Evolutionary conservation across 2,797 vertebrate genomes (phyloP).

Genomic region (Enteromius argenteus): DNA sequence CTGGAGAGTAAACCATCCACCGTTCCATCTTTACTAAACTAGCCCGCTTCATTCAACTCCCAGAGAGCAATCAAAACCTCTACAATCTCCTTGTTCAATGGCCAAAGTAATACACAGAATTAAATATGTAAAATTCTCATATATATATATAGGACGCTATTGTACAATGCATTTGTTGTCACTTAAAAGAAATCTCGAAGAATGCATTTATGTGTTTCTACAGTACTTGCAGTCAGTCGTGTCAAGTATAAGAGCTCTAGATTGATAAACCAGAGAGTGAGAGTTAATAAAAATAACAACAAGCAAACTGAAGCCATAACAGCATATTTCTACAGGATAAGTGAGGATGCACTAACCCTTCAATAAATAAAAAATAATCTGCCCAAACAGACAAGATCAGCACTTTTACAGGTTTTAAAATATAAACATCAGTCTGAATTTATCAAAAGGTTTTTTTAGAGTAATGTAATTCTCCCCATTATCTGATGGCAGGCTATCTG

Average conservation of each 20-base stretch:
- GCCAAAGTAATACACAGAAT: conserved; percentile 2
- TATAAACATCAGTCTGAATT: background rate
- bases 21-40: background rate
- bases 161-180: conserved; percentile 48
- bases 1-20: conserved; percentile 22
- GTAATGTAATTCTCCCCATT: background rate
- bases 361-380: conserved; percentile 9
- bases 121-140: conserved; percentile 15
- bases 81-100: background rate
- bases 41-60: background rate
- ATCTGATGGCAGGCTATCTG: background rate
- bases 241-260: conserved; percentile 1
- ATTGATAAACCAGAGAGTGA: conserved; percentile 34
- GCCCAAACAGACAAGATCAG: conserved; percentile 1
- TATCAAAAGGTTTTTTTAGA: background rate
- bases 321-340: conserved; percentile 24
- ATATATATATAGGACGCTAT: conserved; percentile 6
- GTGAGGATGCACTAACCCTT: conserved; percentile 14
- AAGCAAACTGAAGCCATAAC: conserved; percentile 26
- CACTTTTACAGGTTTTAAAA: background rate
- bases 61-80: background rate
- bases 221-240: conserved; percentile 67
- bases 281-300: conserved; percentile 34
- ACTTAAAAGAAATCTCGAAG: conserved; percentile 35
- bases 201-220: conserved; percentile 60